Conservation (phyloP, 2,113 vertebrate genomes). For the Psittacara wagleri region DNA sequence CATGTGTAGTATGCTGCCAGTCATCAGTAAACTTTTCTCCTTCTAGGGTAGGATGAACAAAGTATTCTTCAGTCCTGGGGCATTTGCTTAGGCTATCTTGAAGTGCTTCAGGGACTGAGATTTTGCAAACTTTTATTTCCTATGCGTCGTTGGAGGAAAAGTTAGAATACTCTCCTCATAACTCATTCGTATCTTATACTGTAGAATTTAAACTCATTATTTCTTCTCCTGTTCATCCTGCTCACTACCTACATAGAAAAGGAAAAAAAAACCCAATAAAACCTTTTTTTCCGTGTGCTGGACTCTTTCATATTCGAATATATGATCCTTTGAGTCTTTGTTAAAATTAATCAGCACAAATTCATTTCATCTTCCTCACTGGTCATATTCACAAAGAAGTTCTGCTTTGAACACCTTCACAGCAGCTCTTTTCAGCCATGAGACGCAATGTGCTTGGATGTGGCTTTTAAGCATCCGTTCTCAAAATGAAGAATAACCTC, state of each 20-base stretch:
- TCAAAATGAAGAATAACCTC: background rate
- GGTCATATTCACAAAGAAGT: background rate
- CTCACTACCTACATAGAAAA: background rate
- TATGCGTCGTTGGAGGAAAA: background rate
- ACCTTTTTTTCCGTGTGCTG: background rate
- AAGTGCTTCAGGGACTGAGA: background rate
- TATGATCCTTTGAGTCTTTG: background rate
- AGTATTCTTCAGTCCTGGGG: background rate
- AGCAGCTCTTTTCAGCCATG: background rate
- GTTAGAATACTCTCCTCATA: background rate
- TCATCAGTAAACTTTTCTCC: background rate
- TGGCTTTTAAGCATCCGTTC: background rate
- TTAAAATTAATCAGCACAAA: background rate
- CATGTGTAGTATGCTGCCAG: background rate
- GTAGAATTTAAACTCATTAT: background rate
- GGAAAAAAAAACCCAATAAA: background rate
- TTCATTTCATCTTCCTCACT: background rate
- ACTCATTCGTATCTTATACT: background rate
- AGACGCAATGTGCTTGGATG: fast-evolving
- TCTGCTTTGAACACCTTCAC: background rate
- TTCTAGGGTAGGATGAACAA: background rate
- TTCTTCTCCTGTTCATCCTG: background rate
- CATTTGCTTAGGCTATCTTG: background rate
- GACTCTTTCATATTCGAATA: background rate
- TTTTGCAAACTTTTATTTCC: background rate